Evolutionary conservation across 1,140 invertebrate species (phyloP).

Genomic region (Galendromus occidentalis): DNA sequence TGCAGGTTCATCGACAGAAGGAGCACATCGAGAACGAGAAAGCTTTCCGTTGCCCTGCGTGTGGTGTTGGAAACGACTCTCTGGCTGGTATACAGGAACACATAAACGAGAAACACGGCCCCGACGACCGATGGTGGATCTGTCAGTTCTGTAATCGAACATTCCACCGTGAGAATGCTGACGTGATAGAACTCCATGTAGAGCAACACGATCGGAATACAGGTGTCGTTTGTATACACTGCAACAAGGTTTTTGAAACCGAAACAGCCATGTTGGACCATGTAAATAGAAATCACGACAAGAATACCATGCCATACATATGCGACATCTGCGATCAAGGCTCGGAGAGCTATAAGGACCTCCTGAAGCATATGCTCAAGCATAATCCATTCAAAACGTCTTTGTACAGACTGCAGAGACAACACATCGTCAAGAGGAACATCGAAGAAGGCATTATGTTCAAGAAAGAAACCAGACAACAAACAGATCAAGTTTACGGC

Average conservation of each 20-base stretch:
- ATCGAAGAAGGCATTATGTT: neutral
- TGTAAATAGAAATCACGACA: slow-evolving; percentile 9
- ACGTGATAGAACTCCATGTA: neutral
- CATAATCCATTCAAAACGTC: slow-evolving; percentile 9
- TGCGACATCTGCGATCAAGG: slow-evolving; percentile 9
- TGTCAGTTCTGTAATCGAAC: neutral
- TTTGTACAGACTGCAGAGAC: neutral
- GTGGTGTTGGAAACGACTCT: neutral
- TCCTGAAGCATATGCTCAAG: slow-evolving; percentile 7
- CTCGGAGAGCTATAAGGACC: neutral
- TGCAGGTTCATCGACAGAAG: neutral
- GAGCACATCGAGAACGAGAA: slow-evolving; percentile 8
- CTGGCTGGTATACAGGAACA: neutral
- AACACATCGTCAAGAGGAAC: neutral
- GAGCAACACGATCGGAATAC: neutral
- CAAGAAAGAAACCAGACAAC: neutral
- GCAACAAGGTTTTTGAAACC: neutral
- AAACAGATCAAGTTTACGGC: neutral
- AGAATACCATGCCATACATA: neutral
- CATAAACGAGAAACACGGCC: neutral
- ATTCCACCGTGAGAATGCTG: neutral
- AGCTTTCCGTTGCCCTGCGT: neutral
- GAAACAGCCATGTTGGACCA: neutral
- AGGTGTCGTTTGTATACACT: neutral
- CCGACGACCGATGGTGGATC: neutral